Base-by-base conservation (phyloP, 2,888 invertebrate species). In the Macrophya annulata region DNA sequence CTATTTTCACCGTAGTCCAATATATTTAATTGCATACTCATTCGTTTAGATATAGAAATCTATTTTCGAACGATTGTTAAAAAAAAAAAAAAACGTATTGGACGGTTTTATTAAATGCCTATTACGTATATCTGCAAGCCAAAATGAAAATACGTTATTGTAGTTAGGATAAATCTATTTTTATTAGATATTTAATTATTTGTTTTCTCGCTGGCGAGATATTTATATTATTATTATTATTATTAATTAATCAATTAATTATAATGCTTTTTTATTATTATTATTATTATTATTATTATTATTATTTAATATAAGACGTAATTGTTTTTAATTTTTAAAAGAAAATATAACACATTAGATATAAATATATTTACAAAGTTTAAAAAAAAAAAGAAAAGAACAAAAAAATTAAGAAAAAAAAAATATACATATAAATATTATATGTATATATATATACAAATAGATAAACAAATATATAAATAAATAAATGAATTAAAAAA, bases 141-240 rank as follows among this genome's bases (percentile, higher is more conserved):
- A 79, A 79, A 79, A 77, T 37, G n/a, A 12, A 74, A 74, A 74
- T 48, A 10, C 74, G 21, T 21, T 25, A 79, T 55, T 45, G 12
- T 68, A 83, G 83, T 25, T 83, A 83, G 83, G 40, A 83, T 83
- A 71, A 83, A 83, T 83, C 83, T 83, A 83, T 83, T 83, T 83
- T 83, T 83, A 83, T 68, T 83, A 83, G 83, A 83, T 31, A 83
- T 83, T 83, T 17, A 48, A 83, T 83, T 3, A 83, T 83, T 83
- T 68, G 45, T 68, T 83, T 68, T 68, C 83, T 83, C 83, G 83
- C 83, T 83, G 83, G 83, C 83, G 83, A 83, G 83, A 83, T 71
- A 25, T 81, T 51, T 12, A n/a, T 51, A 76, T 51, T 43, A 43
- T 72, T 43, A n/a, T 43, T 43, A 43, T n/a, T n/a, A n/a, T 40